phyloP scores from a whole-genome alignment of 2,797 vertebrate genomes.

The Lophotriccus pileatus region DNA sequence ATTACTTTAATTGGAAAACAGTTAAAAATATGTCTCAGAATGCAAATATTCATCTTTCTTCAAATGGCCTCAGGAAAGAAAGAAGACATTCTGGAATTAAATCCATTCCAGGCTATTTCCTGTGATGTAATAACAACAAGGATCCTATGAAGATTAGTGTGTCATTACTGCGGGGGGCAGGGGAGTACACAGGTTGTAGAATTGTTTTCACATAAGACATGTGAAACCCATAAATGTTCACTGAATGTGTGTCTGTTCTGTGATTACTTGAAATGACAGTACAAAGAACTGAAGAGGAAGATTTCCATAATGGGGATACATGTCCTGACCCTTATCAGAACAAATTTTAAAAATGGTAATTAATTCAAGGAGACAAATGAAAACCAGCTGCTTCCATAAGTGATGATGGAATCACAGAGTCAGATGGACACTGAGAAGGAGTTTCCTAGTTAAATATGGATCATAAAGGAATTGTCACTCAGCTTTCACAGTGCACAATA shows the following conservation, averaged over 20 bases:
- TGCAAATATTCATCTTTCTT: conserved; percentile 24
- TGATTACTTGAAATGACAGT: background rate
- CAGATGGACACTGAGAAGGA: background rate
- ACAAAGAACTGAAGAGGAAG: background rate
- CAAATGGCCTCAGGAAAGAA: conserved; percentile 3
- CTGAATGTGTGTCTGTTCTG: background rate
- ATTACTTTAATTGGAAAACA: conserved; percentile 50
- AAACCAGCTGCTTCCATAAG: background rate
- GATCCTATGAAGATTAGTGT: background rate
- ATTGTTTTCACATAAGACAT: background rate
- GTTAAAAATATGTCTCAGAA: background rate
- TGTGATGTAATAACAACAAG: background rate
- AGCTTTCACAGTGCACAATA: background rate
- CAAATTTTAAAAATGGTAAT: background rate
- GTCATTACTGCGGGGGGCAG: background rate
- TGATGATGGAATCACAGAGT: background rate
- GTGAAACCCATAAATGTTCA: background rate
- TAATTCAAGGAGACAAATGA: background rate
- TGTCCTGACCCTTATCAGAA: background rate
- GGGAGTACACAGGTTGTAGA: background rate
- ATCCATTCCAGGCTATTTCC: background rate
- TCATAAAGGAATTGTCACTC: background rate
- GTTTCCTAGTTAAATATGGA: background rate
- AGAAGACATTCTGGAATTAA: background rate
- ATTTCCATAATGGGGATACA: background rate